A percentile compares a stretch with the other conserved stretches of the same genome.
phyloP scores from a whole-genome alignment of 2,113 vertebrate species.

The Cololabis saira region DNA sequence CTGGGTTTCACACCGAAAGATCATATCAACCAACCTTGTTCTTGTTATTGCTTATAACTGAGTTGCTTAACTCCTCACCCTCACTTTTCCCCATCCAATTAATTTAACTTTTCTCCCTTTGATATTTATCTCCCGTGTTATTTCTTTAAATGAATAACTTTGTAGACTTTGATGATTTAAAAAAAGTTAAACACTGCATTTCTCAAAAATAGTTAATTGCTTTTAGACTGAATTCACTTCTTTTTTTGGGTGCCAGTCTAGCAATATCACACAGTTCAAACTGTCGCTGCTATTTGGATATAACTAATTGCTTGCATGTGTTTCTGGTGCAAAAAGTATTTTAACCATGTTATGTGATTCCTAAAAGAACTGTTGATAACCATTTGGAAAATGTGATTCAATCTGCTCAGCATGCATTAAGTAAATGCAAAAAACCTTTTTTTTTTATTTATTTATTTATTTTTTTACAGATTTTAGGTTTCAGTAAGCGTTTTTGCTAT shows the following conservation, averaged over 20 bases:
- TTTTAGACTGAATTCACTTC: background rate
- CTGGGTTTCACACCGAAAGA: slow-evolving; percentile 46
- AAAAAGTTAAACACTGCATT: slow-evolving; percentile 33
- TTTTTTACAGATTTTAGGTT: slow-evolving; percentile 51
- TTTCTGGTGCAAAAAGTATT: slow-evolving; percentile 64
- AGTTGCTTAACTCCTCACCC: slow-evolving; percentile 55
- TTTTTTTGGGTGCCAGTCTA: background rate
- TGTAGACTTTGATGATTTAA: slow-evolving; percentile 20
- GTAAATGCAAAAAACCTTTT: too few species aligned
- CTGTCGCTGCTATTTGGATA: slow-evolving; percentile 38
- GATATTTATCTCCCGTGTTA: slow-evolving; percentile 59
- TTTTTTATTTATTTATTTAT: too few species aligned
- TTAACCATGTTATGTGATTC: slow-evolving; percentile 47
- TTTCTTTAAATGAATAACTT: slow-evolving; percentile 41
- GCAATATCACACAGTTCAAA: background rate
- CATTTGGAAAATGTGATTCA: slow-evolving; percentile 56
- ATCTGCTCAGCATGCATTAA: slow-evolving; percentile 36
- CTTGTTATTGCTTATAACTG: slow-evolving; percentile 44
- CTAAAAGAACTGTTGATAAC: slow-evolving; percentile 59
- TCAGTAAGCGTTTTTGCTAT: slow-evolving; percentile 44
- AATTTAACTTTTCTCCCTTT: slow-evolving; percentile 10
- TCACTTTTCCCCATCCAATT: slow-evolving; percentile 29
- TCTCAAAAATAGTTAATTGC: slow-evolving; percentile 14
- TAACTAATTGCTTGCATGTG: slow-evolving; percentile 35
- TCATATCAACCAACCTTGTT: slow-evolving; percentile 45